A percentile compares a stretch with the other conserved stretches of the same genome.
Evolutionary conservation across 2,888 invertebrate species (phyloP).

Genomic region (Scaptodrosophila latifasciaeformis): DNA sequence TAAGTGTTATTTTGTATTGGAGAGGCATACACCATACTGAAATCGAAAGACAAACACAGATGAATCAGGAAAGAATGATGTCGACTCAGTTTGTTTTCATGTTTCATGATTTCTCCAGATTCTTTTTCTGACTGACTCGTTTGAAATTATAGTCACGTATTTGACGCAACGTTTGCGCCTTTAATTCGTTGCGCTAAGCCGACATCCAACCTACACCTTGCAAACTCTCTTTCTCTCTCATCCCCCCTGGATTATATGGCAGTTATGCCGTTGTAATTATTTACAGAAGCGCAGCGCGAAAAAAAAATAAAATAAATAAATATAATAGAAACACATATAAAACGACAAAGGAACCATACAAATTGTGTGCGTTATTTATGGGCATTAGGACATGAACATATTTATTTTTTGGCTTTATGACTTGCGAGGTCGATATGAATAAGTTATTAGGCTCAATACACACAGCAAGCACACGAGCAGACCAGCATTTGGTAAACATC

Average conservation of each 20-base stretch:
- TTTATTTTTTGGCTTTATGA: slow-evolving; percentile 44
- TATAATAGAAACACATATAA: slow-evolving; percentile 42
- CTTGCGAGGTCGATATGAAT: slow-evolving; percentile 42
- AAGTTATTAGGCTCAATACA: slow-evolving; percentile 47
- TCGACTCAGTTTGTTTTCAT: slow-evolving; percentile 1
- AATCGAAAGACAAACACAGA: too few species aligned
- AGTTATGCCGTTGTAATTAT: slow-evolving; percentile 60
- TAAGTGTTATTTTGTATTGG: slow-evolving; percentile 50
- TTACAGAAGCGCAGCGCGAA: slow-evolving; percentile 49
- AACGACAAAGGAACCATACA: slow-evolving; percentile 23
- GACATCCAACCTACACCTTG: slow-evolving; percentile 32
- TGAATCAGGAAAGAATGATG: background rate
- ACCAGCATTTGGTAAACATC: too few species aligned
- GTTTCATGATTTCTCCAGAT: slow-evolving; percentile 3
- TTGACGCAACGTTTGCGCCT: slow-evolving; percentile 67
- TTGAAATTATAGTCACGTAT: slow-evolving; percentile 63
- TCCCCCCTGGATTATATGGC: too few species aligned
- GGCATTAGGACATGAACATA: slow-evolving; percentile 46
- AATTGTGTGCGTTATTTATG: slow-evolving; percentile 55
- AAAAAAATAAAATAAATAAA: slow-evolving; percentile 38
- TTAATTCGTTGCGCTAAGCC: slow-evolving; percentile 60
- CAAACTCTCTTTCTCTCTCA: too few species aligned
- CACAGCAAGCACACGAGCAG: too few species aligned
- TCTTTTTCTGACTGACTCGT: background rate
- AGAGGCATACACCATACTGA: slow-evolving; percentile 33